Conservation (phyloP, 2,113 vertebrate genomes). For the Penelope pileata region DNA sequence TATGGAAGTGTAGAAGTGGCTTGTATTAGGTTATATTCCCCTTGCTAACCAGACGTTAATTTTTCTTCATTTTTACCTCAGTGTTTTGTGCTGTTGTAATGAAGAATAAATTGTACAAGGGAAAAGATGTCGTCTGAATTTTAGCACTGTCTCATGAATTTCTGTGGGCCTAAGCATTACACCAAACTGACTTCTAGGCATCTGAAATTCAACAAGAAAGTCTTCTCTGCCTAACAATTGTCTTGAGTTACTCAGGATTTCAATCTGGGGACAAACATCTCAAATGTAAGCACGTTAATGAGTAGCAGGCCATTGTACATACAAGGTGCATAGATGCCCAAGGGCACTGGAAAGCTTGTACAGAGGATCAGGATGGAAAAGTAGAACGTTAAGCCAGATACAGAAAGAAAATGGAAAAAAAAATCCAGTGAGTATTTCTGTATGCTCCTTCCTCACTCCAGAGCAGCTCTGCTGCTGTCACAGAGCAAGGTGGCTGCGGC, state of each 20-base stretch:
- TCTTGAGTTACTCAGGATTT: not conserved
- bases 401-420: not conserved
- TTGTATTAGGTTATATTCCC: constrained; percentile 16
- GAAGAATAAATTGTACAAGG: not conserved
- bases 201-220: not conserved
- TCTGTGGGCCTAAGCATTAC: not conserved
- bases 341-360: not conserved
- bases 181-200: not conserved
- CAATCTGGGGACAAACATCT: not conserved
- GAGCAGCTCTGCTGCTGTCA: rapidly evolving
- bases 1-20: not conserved
- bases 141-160: not conserved
- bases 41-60: constrained; percentile 6
- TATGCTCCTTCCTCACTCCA: not conserved
- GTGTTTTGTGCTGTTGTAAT: not conserved
- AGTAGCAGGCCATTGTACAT: not conserved
- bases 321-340: not conserved
- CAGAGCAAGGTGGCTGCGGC: not conserved
- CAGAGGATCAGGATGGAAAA: not conserved
- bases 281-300: not conserved
- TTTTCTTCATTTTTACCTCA: constrained; percentile 33
- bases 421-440: rapidly evolving
- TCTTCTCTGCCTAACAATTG: not conserved
- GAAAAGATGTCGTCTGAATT: not conserved
- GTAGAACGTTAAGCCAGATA: not conserved